phyloP scores from a whole-genome alignment of 2,888 invertebrate species.

The Dicyrtomina minuta region DNA sequence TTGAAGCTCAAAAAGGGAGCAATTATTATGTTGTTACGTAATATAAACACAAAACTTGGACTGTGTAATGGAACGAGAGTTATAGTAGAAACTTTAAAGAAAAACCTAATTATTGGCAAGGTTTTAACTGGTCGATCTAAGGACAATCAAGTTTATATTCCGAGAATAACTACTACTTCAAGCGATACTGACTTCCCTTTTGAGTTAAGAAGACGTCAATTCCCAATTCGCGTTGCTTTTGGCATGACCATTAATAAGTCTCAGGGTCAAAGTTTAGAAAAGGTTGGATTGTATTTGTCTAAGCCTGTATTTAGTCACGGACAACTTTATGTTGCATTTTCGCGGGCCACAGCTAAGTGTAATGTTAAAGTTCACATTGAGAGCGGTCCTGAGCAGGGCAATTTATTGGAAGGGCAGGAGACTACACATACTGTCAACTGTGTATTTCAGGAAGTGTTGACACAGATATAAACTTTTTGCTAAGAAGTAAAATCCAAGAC shows the following conservation, averaged over 20 bases:
- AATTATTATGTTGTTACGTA: slow-evolving; percentile 47
- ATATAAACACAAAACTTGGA: slow-evolving; percentile 41
- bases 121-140: slow-evolving; percentile 30
- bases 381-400: too few relatives aligned
- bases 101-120: slow-evolving; percentile 37
- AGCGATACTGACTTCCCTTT: slow-evolving; percentile 45
- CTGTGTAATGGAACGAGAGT: slow-evolving; percentile 50
- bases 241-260: slow-evolving; percentile 54
- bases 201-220: slow-evolving; percentile 50
- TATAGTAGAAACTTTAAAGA: slow-evolving; percentile 32
- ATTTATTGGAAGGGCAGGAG: too few relatives aligned
- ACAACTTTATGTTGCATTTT: slow-evolving; percentile 35
- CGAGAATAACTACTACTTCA: slow-evolving; percentile 47
- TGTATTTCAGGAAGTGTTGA: too few relatives aligned
- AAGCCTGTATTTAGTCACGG: slow-evolving; percentile 37
- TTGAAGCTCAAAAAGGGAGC: slow-evolving; percentile 35
- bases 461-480: too few relatives aligned
- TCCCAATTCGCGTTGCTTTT: slow-evolving; percentile 54
- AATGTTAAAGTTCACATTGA: slow-evolving; percentile 29
- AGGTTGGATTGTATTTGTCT: slow-evolving; percentile 46
- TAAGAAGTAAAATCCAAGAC: too few relatives aligned
- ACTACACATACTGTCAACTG: too few relatives aligned
- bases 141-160: slow-evolving; percentile 49
- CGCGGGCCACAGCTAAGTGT: slow-evolving; percentile 7
- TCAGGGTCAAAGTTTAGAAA: slow-evolving; percentile 54